Base-by-base conservation (phyloP, 2,113 vertebrate genomes). In the Zeus faber region DNA sequence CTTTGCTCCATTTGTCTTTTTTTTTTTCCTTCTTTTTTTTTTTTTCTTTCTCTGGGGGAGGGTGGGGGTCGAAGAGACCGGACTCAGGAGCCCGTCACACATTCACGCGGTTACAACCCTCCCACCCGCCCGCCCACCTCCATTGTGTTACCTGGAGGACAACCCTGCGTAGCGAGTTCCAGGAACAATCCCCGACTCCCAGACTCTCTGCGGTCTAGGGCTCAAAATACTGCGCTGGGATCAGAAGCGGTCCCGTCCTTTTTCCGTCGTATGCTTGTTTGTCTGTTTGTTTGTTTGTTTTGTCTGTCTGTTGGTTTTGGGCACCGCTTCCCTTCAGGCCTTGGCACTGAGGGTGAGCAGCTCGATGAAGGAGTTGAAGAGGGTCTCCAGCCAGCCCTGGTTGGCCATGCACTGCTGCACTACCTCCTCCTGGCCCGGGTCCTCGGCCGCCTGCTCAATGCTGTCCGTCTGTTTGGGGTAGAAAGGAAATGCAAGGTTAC, bases 401-500 rank as follows among this genome's bases (percentile, higher is more conserved):
- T 95, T 94, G 24, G 92, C 89, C 94, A 95, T 95, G 64, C 94
- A 95, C 85, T 93, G 94, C 85, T 95, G 94, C 29, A 95, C 94
- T 62, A 95, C 93, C 76, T 95, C 94, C 83, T 95, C 94, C 84
- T 95, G 93, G 0, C 94, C 94, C 4, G 93, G 88, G 82, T 95
- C 94, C 59, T 93, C 93, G 0, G 89, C 88, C 0, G 91, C 91
- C 54, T 93, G 91, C 80, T 94, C 91, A 14, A 94, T 91, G 52
- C 89, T 93, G 76, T 91, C 89, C 33, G 93, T 95, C 93, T 94
- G 87, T 2, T 49, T 45, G 41, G 57, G 14, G 54, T 47, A 9
- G 17, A 9, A 16, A 16, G 41, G 8, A 8, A 3, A 18, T 8
- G 2, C 41, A 18, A 7, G 18, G 41, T 48, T 26, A 48, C 21